Conservation (phyloP, 1,140 invertebrate genomes). For the Holotrichia oblita region DNA sequence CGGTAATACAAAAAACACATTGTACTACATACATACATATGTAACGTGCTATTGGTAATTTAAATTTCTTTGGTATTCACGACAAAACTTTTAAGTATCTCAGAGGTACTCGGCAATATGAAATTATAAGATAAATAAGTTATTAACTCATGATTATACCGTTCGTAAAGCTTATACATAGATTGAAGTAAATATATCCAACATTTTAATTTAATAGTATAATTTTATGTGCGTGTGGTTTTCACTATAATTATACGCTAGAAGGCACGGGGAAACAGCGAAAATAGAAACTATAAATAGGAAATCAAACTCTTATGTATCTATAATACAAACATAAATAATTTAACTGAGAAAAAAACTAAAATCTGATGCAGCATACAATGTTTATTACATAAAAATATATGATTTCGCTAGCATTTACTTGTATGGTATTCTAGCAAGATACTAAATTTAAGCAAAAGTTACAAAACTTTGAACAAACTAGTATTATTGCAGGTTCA, state of each 20-base stretch:
- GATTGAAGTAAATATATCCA: background rate
- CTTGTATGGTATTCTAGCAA: too few relatives aligned
- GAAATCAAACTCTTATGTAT: background rate
- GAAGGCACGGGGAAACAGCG: background rate
- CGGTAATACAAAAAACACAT: background rate
- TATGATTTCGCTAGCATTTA: too few relatives aligned
- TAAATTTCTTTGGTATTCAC: constrained; percentile 24
- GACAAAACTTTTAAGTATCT: constrained; percentile 17
- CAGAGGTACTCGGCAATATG: background rate
- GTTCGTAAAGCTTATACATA: background rate
- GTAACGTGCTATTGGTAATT: background rate
- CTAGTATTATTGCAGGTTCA: too few relatives aligned
- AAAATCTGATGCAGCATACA: too few relatives aligned
- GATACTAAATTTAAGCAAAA: too few relatives aligned
- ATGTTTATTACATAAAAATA: too few relatives aligned
- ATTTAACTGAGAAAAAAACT: too few relatives aligned
- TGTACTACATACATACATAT: background rate
- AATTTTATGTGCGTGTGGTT: constrained; percentile 2
- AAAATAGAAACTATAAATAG: constrained; percentile 14
- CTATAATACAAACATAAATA: too few relatives aligned
- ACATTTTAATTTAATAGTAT: constrained; percentile 15
- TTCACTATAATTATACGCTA: background rate
- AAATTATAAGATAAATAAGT: constrained; percentile 29
- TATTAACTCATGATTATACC: constrained; percentile 12
- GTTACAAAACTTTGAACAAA: too few relatives aligned